Base-by-base conservation (phyloP, 2,797 vertebrate genomes). In the Limosa lapponica region DNA sequence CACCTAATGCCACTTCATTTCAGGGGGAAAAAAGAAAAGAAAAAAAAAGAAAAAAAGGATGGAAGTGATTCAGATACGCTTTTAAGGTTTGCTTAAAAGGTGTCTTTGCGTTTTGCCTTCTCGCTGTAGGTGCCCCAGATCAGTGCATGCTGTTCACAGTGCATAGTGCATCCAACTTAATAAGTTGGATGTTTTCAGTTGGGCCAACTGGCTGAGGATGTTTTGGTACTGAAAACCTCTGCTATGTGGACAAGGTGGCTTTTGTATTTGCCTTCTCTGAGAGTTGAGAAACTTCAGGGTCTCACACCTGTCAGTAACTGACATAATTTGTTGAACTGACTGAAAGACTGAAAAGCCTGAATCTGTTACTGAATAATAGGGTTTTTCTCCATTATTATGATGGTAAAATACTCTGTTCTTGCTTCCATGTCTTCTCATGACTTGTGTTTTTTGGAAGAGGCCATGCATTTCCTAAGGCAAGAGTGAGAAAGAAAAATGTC, bases 1-100 rank as follows among this genome's bases (percentile, higher is more conserved):
- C 2, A 17, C 16, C n/a, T 92, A 36, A 57, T 66, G 14, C 6
- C n/a, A 16, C 11, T 28, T 65, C 10, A 36, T 39, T 65, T 52
- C 3, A 8, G 14, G n/a, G 15, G 3, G 1, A 1, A 20, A 6
- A 17, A 5, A 11, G 8, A 44, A 9, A 2, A 10, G 16, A 62
- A 20, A 44, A 28, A 12, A 48, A 25, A 55, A 7, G 19, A 11
- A 3, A 8, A n/a, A 23, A 39, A 52, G 6, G 6, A 11, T 62
- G 27, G 11, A 16, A 86, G 16, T 57, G 39, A 39, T 87, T 82
- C 5, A 3, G n/a, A 46, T 0, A 0, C 0, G 0, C 30, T 93
- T 83, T 51, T 48, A 52, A 58, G 8, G 10, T 54, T 81, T 73
- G 5, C 75, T 89, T 81, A 70, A 75, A 59, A 62, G 8, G 24